A percentile compares a stretch with the other conserved stretches of the same genome.
Evolutionary conservation across 2,113 vertebrate species (phyloP).

Genomic region (Leptobrachium ailaonicum): DNA sequence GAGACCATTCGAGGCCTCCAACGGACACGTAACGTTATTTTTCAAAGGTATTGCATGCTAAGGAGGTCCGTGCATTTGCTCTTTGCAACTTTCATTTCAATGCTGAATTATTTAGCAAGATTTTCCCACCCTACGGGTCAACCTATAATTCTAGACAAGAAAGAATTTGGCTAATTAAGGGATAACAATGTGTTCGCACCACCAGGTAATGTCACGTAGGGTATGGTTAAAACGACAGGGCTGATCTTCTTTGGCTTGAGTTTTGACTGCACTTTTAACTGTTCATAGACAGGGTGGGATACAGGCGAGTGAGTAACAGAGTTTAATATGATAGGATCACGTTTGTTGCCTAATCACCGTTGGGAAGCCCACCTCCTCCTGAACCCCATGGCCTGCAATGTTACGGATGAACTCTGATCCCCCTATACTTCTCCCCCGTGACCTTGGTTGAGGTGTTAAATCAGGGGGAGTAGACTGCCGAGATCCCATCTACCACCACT

Average conservation of each 20-base stretch:
- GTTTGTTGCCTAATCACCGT: constrained; percentile 56
- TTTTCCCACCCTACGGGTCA: not conserved
- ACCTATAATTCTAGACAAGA: constrained; percentile 10
- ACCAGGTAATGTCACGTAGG: constrained; percentile 54
- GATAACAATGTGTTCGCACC: constrained; percentile 42
- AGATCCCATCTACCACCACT: too few relatives aligned
- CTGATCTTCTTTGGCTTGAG: constrained; percentile 63
- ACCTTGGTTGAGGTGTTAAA: too few relatives aligned
- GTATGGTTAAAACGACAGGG: constrained; percentile 59
- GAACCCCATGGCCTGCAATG: too few relatives aligned
- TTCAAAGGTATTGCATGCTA: not conserved
- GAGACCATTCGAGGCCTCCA: not conserved
- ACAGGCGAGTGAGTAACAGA: constrained; percentile 45
- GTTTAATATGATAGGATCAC: constrained; percentile 34
- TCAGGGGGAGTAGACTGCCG: too few relatives aligned
- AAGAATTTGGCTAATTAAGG: constrained; percentile 34
- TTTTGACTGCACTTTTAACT: constrained; percentile 62
- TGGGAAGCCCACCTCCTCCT: too few relatives aligned
- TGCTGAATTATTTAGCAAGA: constrained; percentile 7
- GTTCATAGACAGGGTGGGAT: constrained; percentile 43
- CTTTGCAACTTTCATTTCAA: not conserved
- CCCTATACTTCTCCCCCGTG: too few relatives aligned
- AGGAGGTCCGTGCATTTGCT: not conserved
- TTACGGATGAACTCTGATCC: too few relatives aligned
- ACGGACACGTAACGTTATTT: constrained; percentile 5